These are phyloP conservation scores for Syrphus vitripennis DNA, from an alignment of 2,888 invertebrate genomes.

Conservation along the genomic window DNA sequence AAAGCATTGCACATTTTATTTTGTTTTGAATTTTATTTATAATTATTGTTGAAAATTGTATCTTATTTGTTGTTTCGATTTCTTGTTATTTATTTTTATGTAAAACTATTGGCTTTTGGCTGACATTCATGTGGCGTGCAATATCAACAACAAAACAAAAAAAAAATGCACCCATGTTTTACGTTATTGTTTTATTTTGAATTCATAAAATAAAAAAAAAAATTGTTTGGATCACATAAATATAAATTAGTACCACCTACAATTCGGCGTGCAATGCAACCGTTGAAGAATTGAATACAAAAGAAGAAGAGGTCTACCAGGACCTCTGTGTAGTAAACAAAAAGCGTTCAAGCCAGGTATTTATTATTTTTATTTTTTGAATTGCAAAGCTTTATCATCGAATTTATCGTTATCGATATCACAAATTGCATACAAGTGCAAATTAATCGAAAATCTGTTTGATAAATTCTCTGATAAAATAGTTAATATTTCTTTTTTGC, in stretches of 20 bases:
- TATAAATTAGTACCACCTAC: conserved; percentile 82
- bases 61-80: conserved; percentile 57
- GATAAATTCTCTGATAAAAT: not conserved
- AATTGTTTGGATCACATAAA: conserved; percentile 52
- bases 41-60: conserved; percentile 44
- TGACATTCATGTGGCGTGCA: conserved; percentile 67
- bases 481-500: not conserved
- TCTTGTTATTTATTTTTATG: conserved; percentile 71
- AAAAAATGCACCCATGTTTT: conserved; percentile 60
- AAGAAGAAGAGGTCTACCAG: conserved; percentile 96
- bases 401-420: not conserved
- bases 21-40: conserved; percentile 28
- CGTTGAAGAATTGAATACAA: conserved; percentile 81
- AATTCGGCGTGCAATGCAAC: conserved; percentile 81
- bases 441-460: not conserved
- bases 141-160: conserved; percentile 47
- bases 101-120: conserved; percentile 68
- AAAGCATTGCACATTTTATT: not conserved
- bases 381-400: not conserved
- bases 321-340: conserved; percentile 82
- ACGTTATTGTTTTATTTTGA: conserved; percentile 50
- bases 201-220: conserved; percentile 11
- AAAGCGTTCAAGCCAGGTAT: conserved; percentile 78
- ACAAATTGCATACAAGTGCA: not conserved
- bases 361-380: conserved; percentile 18